These are phyloP conservation scores for Meloidogyne exigua DNA, from an alignment of 1,140 invertebrate species.

Conservation along the genomic window DNA sequence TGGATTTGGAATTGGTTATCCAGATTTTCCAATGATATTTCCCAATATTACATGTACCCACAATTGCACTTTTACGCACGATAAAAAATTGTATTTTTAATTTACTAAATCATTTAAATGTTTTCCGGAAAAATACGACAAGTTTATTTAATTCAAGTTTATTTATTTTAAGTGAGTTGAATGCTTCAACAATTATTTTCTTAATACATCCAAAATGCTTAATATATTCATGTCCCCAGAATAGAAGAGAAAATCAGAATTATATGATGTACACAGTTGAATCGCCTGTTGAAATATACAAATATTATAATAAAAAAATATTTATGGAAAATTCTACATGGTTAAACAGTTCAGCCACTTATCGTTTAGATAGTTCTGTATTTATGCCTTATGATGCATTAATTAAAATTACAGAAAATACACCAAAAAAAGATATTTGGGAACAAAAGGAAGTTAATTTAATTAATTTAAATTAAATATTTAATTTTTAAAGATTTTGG, in stretches of 20 bases:
- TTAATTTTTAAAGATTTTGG: not conserved
- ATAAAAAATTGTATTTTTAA: not conserved
- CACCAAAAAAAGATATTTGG: conserved; percentile 1
- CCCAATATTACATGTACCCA: not conserved
- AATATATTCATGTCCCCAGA: not conserved
- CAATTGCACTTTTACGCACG: not conserved
- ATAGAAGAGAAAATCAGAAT: conserved; percentile 1
- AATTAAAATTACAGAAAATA: not conserved
- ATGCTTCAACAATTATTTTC: conserved; percentile 11
- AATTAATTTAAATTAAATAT: not conserved
- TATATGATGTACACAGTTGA: conserved; percentile 17
- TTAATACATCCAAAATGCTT: not conserved
- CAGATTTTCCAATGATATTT: not conserved
- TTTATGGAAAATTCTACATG: not conserved
- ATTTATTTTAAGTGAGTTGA: not conserved
- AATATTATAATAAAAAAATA: not conserved
- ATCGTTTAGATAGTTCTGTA: conserved; percentile 15
- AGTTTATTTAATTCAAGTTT: too few species aligned
- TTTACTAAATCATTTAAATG: not conserved
- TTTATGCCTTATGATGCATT: conserved; percentile 10
- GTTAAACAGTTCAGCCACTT: conserved; percentile 14
- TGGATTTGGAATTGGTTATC: not conserved
- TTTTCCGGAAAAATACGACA: too few species aligned
- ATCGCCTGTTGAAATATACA: not conserved
- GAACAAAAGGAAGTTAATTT: not conserved